phyloP scores from a whole-genome alignment of 2,888 invertebrate species.

The Ganaspis brasiliensis region DNA sequence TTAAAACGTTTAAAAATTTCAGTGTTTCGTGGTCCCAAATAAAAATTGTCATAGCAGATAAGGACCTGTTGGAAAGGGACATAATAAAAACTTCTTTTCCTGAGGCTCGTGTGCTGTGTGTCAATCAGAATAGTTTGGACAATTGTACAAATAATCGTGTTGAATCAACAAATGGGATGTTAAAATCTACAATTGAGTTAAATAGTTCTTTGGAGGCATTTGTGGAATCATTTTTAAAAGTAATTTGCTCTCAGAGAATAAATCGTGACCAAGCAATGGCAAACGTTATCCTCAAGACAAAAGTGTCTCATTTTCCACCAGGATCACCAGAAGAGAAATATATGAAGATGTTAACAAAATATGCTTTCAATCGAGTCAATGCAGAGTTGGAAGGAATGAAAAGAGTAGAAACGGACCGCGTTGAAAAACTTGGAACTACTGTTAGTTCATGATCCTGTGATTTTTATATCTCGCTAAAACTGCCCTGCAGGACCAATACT shows the following conservation, averaged over 20 bases:
- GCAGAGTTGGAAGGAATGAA: neutral
- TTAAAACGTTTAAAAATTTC: no score
- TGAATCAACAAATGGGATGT: neutral
- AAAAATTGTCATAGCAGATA: no score
- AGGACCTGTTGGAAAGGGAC: no score
- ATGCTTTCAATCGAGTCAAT: slow-evolving; percentile 5
- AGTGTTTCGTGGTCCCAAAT: no score
- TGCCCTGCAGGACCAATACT: neutral
- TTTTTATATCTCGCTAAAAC: neutral
- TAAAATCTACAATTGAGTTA: neutral
- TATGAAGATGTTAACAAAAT: neutral
- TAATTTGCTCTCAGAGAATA: neutral
- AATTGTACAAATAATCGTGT: neutral
- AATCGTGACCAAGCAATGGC: slow-evolving; percentile 2
- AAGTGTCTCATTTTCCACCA: neutral
- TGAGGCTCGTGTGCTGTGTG: no score
- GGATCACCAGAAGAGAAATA: neutral
- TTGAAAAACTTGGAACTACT: neutral
- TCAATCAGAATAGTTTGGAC: no score
- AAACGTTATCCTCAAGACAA: neutral
- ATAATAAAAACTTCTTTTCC: no score
- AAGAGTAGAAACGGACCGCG: neutral
- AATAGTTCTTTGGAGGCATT: neutral
- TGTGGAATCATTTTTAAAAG: neutral
- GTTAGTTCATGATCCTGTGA: neutral